Conservation (phyloP, 2,888 invertebrate species). For the Crematogaster levior region DNA sequence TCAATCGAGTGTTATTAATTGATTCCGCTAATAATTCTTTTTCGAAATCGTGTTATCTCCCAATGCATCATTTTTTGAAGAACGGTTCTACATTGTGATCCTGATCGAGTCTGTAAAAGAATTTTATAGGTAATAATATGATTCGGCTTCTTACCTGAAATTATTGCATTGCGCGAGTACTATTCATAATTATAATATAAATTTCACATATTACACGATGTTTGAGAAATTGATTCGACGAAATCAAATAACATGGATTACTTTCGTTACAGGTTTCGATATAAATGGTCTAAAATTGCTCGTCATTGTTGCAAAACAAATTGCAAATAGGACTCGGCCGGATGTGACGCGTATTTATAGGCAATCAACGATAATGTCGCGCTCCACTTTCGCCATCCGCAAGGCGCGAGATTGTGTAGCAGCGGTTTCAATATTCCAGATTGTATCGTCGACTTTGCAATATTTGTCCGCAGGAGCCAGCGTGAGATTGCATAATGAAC, state of each 20-base stretch:
- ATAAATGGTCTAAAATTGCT: conserved; percentile 52
- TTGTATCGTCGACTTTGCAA: conserved; percentile 57
- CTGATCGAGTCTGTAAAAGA: not conserved
- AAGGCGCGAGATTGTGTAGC: conserved; percentile 25
- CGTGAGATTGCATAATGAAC: conserved; percentile 56
- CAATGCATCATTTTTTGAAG: not conserved
- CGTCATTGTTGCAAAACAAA: conserved; percentile 62
- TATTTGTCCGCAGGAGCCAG: conserved; percentile 55
- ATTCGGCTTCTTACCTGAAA: not conserved
- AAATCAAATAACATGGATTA: conserved; percentile 64
- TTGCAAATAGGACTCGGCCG: conserved; percentile 60
- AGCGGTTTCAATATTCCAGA: conserved; percentile 55
- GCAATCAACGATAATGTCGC: conserved; percentile 53
- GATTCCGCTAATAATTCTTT: conserved; percentile 2
- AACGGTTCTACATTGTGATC: not conserved
- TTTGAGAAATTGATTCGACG: conserved; percentile 33
- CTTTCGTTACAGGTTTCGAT: conserved; percentile 21
- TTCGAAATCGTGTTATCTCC: not conserved
- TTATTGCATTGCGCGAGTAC: not conserved
- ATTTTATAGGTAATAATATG: not conserved
- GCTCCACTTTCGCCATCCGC: not conserved
- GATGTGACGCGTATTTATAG: conserved; percentile 52
- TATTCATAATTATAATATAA: conserved; percentile 8
- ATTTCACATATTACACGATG: not conserved
- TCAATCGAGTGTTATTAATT: not conserved